Conservation (phyloP, 2,113 vertebrate species). For the Beaufortia kweichowensis region DNA sequence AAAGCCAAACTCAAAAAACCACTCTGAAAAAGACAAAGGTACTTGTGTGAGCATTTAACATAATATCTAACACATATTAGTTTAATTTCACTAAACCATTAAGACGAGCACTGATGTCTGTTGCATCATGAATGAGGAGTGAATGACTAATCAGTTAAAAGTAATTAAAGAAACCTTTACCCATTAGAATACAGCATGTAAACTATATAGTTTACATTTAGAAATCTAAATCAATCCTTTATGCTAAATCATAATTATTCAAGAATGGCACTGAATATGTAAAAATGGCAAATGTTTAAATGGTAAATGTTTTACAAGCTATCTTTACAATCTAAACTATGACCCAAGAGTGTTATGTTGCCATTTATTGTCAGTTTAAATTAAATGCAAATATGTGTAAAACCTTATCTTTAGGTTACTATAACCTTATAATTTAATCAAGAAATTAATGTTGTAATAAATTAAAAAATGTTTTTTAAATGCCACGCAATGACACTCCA, state of each 20-base stretch:
- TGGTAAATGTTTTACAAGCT: too few species aligned
- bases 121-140: background rate
- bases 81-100: background rate
- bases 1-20: constrained; percentile 99
- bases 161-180: background rate
- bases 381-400: background rate
- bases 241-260: too few species aligned
- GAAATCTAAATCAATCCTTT: too few species aligned
- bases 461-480: background rate
- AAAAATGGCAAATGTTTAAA: too few species aligned
- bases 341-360: background rate
- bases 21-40: constrained; percentile 76
- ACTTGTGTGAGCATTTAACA: constrained; percentile 7
- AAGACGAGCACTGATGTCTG: background rate
- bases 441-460: background rate
- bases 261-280: too few species aligned
- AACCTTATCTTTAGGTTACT: too few species aligned
- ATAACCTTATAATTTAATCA: background rate
- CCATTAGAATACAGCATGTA: background rate
- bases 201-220: background rate
- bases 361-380: too few species aligned
- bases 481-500: too few species aligned
- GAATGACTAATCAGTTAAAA: background rate
- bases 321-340: background rate
- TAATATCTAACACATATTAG: too few species aligned